Evolutionary conservation across 2,797 vertebrate genomes (phyloP), one percentile per base, ranked within the genome.

Genomic region (Alcedo quadribrachys): DNA sequence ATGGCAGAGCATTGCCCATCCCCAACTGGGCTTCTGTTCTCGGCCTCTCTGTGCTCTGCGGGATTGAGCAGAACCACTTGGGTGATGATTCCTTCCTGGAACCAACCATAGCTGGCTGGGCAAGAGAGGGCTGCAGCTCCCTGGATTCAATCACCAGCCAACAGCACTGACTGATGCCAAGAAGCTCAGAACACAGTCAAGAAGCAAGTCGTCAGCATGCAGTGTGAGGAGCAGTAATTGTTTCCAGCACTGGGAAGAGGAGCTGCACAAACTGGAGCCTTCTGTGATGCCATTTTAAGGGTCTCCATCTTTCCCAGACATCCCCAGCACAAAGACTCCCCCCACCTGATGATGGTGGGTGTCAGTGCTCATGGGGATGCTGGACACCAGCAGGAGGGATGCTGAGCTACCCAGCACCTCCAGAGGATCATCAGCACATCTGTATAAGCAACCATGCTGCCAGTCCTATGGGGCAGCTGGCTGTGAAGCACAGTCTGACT

Each of bases 71-170:
- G 51, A 73, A 77, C 8, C 0, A 11, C 66, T 57, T 69, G 19
- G 73, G 15, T 55, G 88, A 79, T 84, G 46, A 73, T n/a, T 81
- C 68, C 90, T 85, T 40, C 42, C 82, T 58, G 88, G 85, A 25
- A 25, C 24, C 48, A 84, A 78, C 33, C 82, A 68, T 54, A 73
- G 33, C 82, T 89, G 93, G 57, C 68, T 68, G 85, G 89, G 85
- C 42, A n/a, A 63, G 86, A 81, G 5, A 79, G 0, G 61, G 68
- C 89, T 87, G 89, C 91, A 76, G 92, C 74, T 90, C 80, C 92
- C 74, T 55, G 85, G 75, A 81, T 75, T 80, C 87, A 71, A 53
- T 78, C 91, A 62, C 50, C 82, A 62, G 83, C 58, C 87, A 63
- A 12, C 89, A 85, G 79, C 81, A 24, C 32, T 45, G 87, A 68